Conservation (phyloP, 2,888 invertebrate genomes). For the Ischnura elegans region DNA sequence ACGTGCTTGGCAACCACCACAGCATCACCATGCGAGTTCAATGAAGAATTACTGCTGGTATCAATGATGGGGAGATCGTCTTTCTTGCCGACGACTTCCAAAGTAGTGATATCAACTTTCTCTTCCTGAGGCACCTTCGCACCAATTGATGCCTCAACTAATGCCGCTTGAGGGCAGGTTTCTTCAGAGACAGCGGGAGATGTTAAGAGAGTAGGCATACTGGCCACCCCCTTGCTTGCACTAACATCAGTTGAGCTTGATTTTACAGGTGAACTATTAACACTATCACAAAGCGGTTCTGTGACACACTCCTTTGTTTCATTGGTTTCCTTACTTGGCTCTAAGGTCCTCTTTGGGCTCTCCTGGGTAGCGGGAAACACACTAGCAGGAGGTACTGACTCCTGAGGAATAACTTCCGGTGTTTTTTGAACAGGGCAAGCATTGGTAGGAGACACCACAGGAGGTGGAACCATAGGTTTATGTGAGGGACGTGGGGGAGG, state of each 20-base stretch:
- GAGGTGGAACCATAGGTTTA: background rate
- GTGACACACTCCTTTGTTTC: background rate
- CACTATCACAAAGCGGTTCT: slow-evolving; percentile 6
- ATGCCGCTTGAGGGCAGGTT: slow-evolving; percentile 8
- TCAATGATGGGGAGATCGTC: slow-evolving; percentile 4
- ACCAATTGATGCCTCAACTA: background rate
- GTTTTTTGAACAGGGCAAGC: background rate
- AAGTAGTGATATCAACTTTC: slow-evolving; percentile 24
- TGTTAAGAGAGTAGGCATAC: background rate
- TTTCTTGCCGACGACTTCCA: slow-evolving; percentile 1
- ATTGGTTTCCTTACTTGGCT: slow-evolving; percentile 21
- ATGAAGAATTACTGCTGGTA: background rate
- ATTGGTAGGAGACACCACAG: background rate
- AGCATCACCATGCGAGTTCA: background rate
- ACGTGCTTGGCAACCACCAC: background rate
- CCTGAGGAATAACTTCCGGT: background rate
- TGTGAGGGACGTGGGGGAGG: slow-evolving; percentile 51
- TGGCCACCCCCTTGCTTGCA: slow-evolving; percentile 19
- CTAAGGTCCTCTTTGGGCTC: slow-evolving; percentile 38
- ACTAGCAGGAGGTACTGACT: background rate
- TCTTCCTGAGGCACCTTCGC: slow-evolving; percentile 11
- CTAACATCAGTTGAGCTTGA: slow-evolving; percentile 44
- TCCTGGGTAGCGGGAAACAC: background rate
- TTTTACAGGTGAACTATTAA: slow-evolving; percentile 47
- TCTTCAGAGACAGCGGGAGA: slow-evolving; percentile 8